Evolutionary conservation across 1,140 invertebrate species (phyloP).

Genomic region (Caenorhabditis remanei): DNA sequence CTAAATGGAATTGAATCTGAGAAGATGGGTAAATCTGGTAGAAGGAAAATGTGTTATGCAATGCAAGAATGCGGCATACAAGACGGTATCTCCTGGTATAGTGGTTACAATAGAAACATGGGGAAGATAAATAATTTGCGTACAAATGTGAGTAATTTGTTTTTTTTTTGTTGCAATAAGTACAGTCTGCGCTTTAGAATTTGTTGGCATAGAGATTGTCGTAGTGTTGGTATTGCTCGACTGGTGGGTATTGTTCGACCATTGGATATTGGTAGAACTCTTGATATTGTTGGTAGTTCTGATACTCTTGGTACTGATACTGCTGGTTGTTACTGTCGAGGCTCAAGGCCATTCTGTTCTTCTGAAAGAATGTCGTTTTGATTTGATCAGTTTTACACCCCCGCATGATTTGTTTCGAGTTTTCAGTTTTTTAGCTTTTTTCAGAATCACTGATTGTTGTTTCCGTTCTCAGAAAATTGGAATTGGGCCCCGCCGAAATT

Average conservation of each 20-base stretch:
- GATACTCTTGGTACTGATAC: neutral
- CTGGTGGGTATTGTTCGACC: neutral
- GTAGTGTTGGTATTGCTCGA: neutral
- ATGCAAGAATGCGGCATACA: conserved; percentile 49
- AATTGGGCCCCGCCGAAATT: neutral
- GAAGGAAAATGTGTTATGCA: conserved; percentile 38
- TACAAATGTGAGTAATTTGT: too few relatives aligned
- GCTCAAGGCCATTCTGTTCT: too few relatives aligned
- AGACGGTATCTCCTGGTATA: conserved; percentile 1
- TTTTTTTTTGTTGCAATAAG: too few relatives aligned
- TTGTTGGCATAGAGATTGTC: neutral
- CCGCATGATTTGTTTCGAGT: too few relatives aligned
- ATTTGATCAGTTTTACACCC: too few relatives aligned
- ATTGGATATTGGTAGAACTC: neutral
- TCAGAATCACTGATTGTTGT: neutral
- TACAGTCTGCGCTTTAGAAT: neutral
- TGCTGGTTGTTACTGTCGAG: neutral
- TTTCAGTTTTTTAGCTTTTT: too few relatives aligned
- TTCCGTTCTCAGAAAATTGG: neutral
- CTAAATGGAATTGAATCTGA: conserved; percentile 31
- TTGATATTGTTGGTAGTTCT: neutral
- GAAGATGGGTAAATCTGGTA: neutral
- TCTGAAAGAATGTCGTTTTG: too few relatives aligned
- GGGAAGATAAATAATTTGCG: too few relatives aligned
- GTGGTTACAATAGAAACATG: neutral